Percentiles rank a stretch among this genome's conserved stretches.
Conservation (phyloP, 2,113 vertebrate genomes). For the Lycocorax pyrrhopterus region DNA sequence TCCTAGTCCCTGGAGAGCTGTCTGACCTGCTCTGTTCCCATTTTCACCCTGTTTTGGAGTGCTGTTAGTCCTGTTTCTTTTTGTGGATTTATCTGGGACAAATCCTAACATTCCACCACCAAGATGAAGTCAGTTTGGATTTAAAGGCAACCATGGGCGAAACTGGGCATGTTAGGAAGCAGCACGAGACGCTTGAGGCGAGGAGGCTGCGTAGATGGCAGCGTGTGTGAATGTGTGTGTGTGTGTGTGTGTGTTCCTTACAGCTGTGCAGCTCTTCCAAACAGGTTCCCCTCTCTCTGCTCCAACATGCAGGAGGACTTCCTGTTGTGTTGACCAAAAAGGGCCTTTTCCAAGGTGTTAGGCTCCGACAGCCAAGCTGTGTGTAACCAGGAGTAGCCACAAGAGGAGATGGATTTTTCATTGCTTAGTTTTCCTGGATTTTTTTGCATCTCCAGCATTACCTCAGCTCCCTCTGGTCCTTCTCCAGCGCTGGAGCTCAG, state of each 20-base stretch:
- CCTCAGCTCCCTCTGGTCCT: background rate
- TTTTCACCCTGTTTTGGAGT: background rate
- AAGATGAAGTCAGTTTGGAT: background rate
- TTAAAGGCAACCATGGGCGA: slow-evolving; percentile 51
- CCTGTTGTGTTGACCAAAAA: background rate
- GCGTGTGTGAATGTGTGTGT: background rate
- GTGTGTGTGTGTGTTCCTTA: background rate
- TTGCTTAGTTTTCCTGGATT: background rate
- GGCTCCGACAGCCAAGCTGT: accelerated
- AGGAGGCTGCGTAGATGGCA: background rate
- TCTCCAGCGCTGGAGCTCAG: background rate
- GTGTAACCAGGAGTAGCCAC: background rate
- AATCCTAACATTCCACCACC: background rate
- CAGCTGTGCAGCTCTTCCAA: background rate
- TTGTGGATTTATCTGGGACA: background rate
- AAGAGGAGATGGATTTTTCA: background rate
- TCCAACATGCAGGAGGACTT: background rate
- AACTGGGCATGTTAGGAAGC: slow-evolving; percentile 48
- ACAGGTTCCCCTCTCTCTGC: background rate
- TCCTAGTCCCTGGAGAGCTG: background rate
- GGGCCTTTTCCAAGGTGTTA: background rate
- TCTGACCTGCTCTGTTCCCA: background rate
- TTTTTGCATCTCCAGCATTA: background rate
- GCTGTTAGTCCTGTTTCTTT: background rate
- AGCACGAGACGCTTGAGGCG: background rate